Evolutionary conservation across 1,140 invertebrate genomes (phyloP).

Genomic region (Adoxophyes honmai): DNA sequence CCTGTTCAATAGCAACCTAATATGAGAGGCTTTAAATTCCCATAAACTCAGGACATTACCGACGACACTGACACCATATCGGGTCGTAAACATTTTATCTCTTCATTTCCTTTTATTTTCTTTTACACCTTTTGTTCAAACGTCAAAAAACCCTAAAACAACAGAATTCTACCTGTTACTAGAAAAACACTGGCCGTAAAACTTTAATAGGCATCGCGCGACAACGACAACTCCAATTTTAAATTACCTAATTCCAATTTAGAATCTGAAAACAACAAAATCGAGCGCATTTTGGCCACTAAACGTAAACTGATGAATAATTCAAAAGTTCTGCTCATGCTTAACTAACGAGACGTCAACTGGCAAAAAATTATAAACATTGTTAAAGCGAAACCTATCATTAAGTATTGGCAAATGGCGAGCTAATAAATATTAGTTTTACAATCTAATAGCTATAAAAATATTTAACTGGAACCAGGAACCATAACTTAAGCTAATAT

Average conservation of each 20-base stretch:
- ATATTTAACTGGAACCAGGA: neutral
- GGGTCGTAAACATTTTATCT: constrained; percentile 69
- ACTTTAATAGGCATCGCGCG: constrained; percentile 1
- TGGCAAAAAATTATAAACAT: constrained; percentile 14
- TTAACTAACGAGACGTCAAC: constrained; percentile 12
- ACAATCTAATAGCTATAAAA: constrained; percentile 23
- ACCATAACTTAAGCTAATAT: neutral
- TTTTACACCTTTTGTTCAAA: constrained; percentile 55
- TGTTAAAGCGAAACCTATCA: constrained; percentile 20
- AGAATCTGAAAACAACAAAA: constrained; percentile 2
- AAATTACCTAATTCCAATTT: neutral
- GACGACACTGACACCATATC: constrained; percentile 48
- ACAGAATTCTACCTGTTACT: constrained; percentile 1
- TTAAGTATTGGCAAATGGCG: constrained; percentile 11
- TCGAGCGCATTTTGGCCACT: neutral
- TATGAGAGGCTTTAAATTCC: constrained; percentile 51
- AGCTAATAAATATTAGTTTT: constrained; percentile 13
- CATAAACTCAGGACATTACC: constrained; percentile 44
- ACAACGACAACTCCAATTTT: neutral
- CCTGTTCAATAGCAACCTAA: constrained; percentile 35
- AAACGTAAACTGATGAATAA: neutral
- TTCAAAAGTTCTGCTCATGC: constrained; percentile 4
- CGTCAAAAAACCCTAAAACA: neutral
- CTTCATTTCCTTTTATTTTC: constrained; percentile 56
- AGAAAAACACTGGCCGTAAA: constrained; percentile 5